Evolutionary conservation across 2,888 invertebrate genomes (phyloP), one percentile per base, ranked within the genome.

Genomic region (Cryptus armator): DNA sequence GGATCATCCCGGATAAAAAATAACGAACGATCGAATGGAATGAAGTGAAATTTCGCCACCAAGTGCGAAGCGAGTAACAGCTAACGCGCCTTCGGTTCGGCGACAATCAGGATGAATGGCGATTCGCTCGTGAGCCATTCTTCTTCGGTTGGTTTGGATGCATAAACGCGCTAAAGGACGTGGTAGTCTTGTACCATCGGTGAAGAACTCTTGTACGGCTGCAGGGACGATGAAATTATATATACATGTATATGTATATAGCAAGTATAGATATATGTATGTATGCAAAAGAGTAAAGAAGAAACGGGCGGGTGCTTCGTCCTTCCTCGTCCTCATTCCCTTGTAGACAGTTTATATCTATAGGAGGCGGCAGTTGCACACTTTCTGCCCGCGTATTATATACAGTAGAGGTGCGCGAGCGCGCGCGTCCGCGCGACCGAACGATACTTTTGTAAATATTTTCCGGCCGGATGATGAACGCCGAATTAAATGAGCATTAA

Each of bases 401-500:
- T 46, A 64, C 43, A 66, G 37, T 66, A 37, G 46, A 76, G 16
- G 37, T 37, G 37, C 5, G 37, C 37, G 7, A 37, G 37, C 37
- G 37, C 62, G 16, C 48, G 16, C 48, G 67, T 75, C 64, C 24
- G 46, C 51, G 37, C 51, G 32, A 74, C 62, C 48, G 72, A 70
- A 48, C 64, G 37, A 32, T 79, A 90, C 90, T 90, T 91, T 90
- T 90, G 91, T 91, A 91, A 92, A 92, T 92, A 92, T 91, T 91
- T 84, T 91, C 89, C 90, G 88, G 88, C 89, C 83, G 89, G 90
- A 92, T 93, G 92, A 92, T 92, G 91, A 91, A 92, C 92, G 89
- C 91, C 91, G 91, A 91, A 92, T 93, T 92, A 92, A 93, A 92
- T 89, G 92, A 90, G 91, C 91, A 93, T 93, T 93, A 93, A 93